Evolutionary conservation across 2,113 vertebrate genomes (phyloP).

Genomic region (Copsychus sechellarum): DNA sequence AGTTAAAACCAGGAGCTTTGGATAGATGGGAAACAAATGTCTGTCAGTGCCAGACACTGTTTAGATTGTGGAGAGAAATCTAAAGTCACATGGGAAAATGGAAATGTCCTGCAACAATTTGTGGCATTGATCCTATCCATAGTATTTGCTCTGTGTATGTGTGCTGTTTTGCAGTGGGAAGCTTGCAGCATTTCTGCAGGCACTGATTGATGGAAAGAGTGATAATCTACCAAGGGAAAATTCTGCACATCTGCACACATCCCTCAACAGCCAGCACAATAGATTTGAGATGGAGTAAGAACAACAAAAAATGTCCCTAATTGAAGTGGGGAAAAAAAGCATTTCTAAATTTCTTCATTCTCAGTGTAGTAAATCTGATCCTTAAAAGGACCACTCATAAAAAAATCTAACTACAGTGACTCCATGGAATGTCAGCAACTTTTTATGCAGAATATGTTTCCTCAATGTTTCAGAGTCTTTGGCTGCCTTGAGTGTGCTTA

Average conservation of each 20-base stretch:
- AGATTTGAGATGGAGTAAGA: neutral
- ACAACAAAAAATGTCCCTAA: neutral
- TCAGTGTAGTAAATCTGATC: neutral
- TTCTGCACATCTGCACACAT: neutral
- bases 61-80: neutral
- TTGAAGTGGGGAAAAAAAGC: accelerated
- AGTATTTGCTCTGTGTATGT: neutral
- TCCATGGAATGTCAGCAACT: neutral
- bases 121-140: neutral
- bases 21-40: neutral
- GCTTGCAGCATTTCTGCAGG: neutral
- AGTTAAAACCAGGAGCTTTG: neutral
- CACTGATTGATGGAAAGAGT: neutral
- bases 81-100: neutral
- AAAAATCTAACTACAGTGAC: neutral
- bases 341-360: neutral
- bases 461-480: neutral
- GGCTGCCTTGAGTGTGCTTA: neutral
- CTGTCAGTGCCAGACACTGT: neutral
- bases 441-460: neutral
- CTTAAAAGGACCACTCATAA: neutral
- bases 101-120: neutral
- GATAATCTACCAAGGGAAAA: neutral
- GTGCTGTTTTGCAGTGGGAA: neutral
- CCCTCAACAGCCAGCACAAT: neutral